Conservation (phyloP, 1,140 invertebrate species). For the Ostrea edulis region DNA sequence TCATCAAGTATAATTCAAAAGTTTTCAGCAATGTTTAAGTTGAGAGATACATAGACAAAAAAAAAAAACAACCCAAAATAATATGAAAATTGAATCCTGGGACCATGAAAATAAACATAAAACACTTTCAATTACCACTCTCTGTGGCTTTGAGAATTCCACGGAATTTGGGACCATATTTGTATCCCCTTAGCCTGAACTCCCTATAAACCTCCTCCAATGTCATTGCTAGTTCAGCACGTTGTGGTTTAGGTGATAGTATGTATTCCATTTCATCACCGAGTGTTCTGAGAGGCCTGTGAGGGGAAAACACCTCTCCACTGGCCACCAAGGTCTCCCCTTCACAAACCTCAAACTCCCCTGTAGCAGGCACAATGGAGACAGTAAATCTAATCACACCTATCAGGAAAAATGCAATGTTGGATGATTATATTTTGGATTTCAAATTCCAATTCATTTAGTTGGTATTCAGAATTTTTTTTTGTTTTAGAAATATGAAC, state of each 20-base stretch:
- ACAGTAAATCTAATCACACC: conserved; percentile 90
- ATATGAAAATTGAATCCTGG: no score
- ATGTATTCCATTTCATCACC: conserved; percentile 29
- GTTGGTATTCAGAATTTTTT: background rate
- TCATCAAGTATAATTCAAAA: no score
- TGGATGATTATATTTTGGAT: background rate
- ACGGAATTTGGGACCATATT: conserved; percentile 92
- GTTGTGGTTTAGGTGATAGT: conserved; percentile 1
- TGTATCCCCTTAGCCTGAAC: conserved; percentile 93
- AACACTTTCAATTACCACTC: conserved; percentile 54
- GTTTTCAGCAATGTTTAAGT: no score
- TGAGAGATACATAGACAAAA: no score
- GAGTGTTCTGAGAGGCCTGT: background rate
- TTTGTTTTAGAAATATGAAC: background rate
- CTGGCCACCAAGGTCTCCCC: conserved; percentile 87
- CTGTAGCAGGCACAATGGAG: conserved; percentile 91
- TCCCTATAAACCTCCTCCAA: conserved; percentile 95
- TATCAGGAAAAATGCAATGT: conserved; percentile 53
- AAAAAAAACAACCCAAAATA: no score
- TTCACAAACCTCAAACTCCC: conserved; percentile 95
- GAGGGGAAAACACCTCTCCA: conserved; percentile 55
- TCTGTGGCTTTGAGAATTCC: conserved; percentile 77
- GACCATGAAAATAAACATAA: no score
- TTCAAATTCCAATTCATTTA: background rate
- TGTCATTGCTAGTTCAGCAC: conserved; percentile 79